phyloP scores from a whole-genome alignment of 2,797 vertebrate genomes.

The Hydrocynus forskahlii region DNA sequence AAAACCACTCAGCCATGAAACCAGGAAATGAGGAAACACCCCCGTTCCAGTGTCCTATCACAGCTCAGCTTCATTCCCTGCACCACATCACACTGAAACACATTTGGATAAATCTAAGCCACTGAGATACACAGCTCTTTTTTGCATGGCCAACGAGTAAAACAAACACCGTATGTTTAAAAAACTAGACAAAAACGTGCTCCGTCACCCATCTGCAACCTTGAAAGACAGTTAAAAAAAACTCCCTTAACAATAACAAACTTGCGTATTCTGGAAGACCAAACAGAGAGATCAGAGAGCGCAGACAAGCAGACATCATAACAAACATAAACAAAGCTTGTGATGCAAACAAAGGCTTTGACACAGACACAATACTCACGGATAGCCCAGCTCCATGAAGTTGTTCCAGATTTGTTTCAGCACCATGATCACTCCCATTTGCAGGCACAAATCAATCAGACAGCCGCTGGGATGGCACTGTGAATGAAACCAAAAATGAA shows the following conservation, averaged over 20 bases:
- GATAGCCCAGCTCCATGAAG: conserved; percentile 98
- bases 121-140: neutral
- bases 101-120: too few species aligned
- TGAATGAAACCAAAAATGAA: conserved; percentile 52
- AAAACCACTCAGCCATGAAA: conserved; percentile 45
- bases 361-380: conserved; percentile 71
- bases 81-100: conserved; percentile 12
- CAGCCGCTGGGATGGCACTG: conserved; percentile 98
- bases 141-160: neutral
- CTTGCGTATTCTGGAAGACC: neutral
- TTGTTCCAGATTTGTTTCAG: conserved; percentile 99
- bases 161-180: conserved; percentile 2
- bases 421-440: conserved; percentile 99
- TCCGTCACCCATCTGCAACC: neutral
- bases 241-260: conserved; percentile 8
- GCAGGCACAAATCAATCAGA: conserved; percentile 96
- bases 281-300: neutral
- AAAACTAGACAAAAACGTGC: neutral
- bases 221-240: neutral
- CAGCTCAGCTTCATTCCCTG: neutral
- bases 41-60: conserved; percentile 12
- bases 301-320: neutral
- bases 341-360: conserved; percentile 1
- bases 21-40: conserved; percentile 39
- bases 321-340: conserved; percentile 27